phyloP scores from a whole-genome alignment of 2,113 vertebrate species.

The Tiliqua scincoides region DNA sequence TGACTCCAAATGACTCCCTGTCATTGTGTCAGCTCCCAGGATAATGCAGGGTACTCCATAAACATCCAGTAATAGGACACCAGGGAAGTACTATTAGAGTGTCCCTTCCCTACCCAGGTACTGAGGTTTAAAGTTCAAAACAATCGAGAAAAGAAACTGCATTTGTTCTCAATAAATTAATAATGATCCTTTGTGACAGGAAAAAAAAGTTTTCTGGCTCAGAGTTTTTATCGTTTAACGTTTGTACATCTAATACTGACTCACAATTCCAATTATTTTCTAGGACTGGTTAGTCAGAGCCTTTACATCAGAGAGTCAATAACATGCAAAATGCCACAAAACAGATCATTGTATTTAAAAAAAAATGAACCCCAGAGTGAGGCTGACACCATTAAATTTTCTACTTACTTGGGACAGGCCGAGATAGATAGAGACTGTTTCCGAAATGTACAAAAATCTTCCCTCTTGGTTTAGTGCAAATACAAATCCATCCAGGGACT shows the following conservation, averaged over 20 bases:
- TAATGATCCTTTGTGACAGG: conserved; percentile 68
- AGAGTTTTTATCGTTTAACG: conserved; percentile 44
- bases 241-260: conserved; percentile 26
- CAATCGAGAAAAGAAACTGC: conserved; percentile 79
- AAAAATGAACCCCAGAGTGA: conserved; percentile 24
- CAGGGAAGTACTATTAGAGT: conserved; percentile 80
- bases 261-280: conserved; percentile 43
- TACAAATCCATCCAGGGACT: conserved; percentile 99
- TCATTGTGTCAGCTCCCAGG: conserved; percentile 84
- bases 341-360: conserved; percentile 42
- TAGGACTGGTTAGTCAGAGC: conserved; percentile 43
- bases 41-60: conserved; percentile 78
- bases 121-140: conserved; percentile 83
- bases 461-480: conserved; percentile 99
- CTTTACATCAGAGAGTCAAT: conserved; percentile 54
- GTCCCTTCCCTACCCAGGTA: conserved; percentile 77
- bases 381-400: conserved; percentile 45
- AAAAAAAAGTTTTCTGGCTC: conserved; percentile 62
- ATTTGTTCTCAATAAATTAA: conserved; percentile 83
- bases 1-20: conserved; percentile 83
- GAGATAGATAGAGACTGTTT: conserved; percentile 99
- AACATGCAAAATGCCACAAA: conserved; percentile 60
- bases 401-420: conserved; percentile 97
- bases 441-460: conserved; percentile 99
- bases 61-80: conserved; percentile 86